Evolutionary conservation across 1,140 invertebrate genomes (phyloP), one percentile per base, ranked within the genome.

Genomic region (Zaprionus camerounensis): DNA sequence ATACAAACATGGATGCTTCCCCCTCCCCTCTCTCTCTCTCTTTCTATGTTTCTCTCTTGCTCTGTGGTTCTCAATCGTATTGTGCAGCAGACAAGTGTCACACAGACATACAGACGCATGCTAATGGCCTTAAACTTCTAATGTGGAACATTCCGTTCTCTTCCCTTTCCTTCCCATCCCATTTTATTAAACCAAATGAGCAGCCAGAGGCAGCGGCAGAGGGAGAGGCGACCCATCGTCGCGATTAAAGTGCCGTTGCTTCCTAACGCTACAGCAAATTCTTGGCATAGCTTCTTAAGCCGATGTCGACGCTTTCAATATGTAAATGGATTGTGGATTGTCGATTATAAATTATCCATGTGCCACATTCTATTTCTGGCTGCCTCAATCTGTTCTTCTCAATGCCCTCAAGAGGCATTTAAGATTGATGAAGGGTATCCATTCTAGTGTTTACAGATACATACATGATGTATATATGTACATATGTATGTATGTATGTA

Each of bases 231-330:
- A 64, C 53, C 46, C 22, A 76, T 74, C 75, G 38, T 64, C 64
- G 70, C 65, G 78, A 88, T 88, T 87, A 87, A 87, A 78, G 66
- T 83, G 57, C 83, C 80, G 83, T 88, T 86, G 69, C 15, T 63
- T 65, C 56, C 56, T 83, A 87, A 87, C 81, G 81, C 44, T 78
- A 74, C 63, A 77, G 81, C 67, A 86, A 86, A 67, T 79, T 64
- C 61, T 58, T 71, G 64, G 56, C 71, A 76, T 67, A 78, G 67
- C 62, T 78, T 53, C 31, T 66, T 17, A 22, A 53, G 49, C 22
- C 22, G 49, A 9, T 17, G n/a, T 49, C 24, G 51, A 62, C 20
- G 34, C 38, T 73, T 66, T 41, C 9, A n/a, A 24, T 67, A 57
- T 41, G 28, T 17, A 51, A 41, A 41, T 71, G 55, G 41, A 41